Conservation (phyloP, 2,113 vertebrate species). For the Microtus richardsoni region DNA sequence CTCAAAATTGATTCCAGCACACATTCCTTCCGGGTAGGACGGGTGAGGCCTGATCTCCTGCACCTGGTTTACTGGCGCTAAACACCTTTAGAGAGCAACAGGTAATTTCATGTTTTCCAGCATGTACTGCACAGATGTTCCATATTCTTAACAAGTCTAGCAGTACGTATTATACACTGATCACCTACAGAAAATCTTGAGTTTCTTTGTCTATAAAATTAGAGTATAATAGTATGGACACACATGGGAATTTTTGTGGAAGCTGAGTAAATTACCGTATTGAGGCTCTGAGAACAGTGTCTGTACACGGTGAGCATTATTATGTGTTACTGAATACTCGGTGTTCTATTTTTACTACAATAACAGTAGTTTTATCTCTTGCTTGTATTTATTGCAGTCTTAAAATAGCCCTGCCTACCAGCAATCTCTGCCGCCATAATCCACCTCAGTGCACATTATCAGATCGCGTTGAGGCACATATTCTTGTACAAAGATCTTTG, state of each 20-base stretch:
- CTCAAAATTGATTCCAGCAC: conserved; percentile 30
- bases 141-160: conserved; percentile 50
- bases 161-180: conserved; percentile 19
- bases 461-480: not conserved
- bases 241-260: not conserved
- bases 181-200: not conserved
- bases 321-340: not conserved
- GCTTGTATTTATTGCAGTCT: conserved; percentile 16
- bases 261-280: not conserved
- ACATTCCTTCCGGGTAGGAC: conserved; percentile 10
- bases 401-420: conserved; percentile 40
- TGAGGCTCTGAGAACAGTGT: not conserved
- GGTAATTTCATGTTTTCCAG: not conserved
- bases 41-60: not conserved
- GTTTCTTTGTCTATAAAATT: conserved; percentile 27
- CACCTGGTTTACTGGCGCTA: conserved; percentile 7
- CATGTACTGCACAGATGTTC: not conserved
- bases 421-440: not conserved
- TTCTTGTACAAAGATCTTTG: conserved; percentile 44
- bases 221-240: not conserved
- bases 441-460: not conserved
- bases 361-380: conserved; percentile 54
- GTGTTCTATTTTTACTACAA: conserved; percentile 49
- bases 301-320: not conserved
- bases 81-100: conserved; percentile 27